Conservation (phyloP, 2,888 invertebrate genomes). For the Eulithis testata region DNA sequence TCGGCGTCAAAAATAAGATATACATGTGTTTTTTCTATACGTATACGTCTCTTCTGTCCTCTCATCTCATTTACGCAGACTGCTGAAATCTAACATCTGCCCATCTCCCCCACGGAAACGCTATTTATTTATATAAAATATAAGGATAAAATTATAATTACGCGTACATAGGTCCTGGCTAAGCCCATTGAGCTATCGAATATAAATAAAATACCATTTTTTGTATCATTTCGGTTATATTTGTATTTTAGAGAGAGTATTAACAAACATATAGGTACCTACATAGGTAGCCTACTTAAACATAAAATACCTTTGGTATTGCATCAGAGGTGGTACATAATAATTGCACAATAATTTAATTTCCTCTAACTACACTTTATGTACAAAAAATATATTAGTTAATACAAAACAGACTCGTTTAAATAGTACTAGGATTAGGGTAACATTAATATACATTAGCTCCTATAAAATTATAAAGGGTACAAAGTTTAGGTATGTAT, state of each 20-base stretch:
- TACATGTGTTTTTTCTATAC: too few species aligned
- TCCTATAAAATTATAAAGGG: conserved; percentile 49
- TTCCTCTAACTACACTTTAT: conserved; percentile 74
- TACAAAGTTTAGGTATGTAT: conserved; percentile 9
- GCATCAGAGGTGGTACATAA: conserved; percentile 66
- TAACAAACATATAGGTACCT: conserved; percentile 71
- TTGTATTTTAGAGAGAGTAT: conserved; percentile 72
- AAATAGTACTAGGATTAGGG: conserved; percentile 60
- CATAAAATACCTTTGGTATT: conserved; percentile 82
- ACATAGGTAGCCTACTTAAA: conserved; percentile 54
- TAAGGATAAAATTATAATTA: too few species aligned
- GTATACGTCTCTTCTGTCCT: too few species aligned
- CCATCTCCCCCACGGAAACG: too few species aligned
- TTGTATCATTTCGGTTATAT: conserved; percentile 54
- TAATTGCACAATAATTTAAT: conserved; percentile 79
- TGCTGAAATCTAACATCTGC: too few species aligned
- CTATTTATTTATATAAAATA: too few species aligned
- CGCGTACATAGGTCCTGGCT: too few species aligned
- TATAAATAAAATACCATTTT: conserved; percentile 14
- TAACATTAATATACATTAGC: conserved; percentile 59
- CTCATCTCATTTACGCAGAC: too few species aligned
- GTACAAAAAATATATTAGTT: conserved; percentile 75
- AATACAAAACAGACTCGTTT: conserved; percentile 67
- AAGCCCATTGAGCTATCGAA: neutral
- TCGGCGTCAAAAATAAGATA: too few species aligned